Evolutionary conservation across 92 coral and sea anemone species (phyloP), one percentile per base, ranked within the genome.

Genomic region (Chrysogorgia sp.): DNA sequence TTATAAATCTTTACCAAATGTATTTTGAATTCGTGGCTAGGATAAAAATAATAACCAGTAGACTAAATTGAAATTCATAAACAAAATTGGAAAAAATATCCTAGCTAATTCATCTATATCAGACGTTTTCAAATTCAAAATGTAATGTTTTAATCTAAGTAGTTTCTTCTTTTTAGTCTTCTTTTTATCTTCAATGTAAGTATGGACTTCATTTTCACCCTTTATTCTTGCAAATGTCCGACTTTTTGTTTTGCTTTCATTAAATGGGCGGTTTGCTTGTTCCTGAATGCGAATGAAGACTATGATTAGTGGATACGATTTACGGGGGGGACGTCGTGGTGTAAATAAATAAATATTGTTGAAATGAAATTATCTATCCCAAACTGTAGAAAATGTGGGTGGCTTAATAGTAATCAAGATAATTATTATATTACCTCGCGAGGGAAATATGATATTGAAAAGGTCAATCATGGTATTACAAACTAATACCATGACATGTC

Each of bases 61-160:
- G 3, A 89, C 40, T 34, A 71, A 82, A 53, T 92, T 96, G 40
- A 96, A 96, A 0, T 74, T 50, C 43, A 88, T 67, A 55, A 96
- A 96, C 14, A 75, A 43, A 8, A 96, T 13, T 21, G 99, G 99
- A 28, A 96, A 96, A 52, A 90, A 20, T 22, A 92, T 30, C 50
- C 99, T 96, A 14, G 97, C 89, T 34, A 80, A 87, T 29, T 88
- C 93, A 67, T 96, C 99, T 23, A 96, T 81, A 9, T 90, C 96
- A 2, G 91, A 63, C 28, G 88, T 96, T 17, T 89, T 92, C 26
- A 88, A 12, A 8, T 61, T 66, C 1, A 71, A 25, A 19, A 80
- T 67, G 10, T 56, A 55, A 26, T 82, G 48, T 35, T 75, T 81
- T 34, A 63, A 61, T 10, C 75, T 29, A 43, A 76, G 65, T 25